These are phyloP conservation scores for Antedon mediterranea DNA, from an alignment of 53 echinoderm and acorn worm genomes.

Conservation along the genomic window DNA sequence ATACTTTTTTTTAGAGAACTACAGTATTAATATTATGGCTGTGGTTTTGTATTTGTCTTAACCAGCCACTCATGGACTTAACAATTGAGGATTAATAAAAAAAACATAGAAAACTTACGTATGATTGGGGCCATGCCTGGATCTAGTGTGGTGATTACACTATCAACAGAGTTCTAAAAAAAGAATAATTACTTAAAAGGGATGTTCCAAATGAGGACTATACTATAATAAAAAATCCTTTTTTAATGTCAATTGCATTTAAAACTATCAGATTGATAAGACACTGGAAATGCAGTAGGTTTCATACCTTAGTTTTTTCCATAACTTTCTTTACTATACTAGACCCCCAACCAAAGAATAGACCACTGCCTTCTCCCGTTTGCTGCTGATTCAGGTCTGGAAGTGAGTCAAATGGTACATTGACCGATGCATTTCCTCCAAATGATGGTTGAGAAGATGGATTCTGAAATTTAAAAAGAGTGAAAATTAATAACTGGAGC, in stretches of 20 bases:
- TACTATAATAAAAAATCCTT: background rate
- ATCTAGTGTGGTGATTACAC: conserved; percentile 89
- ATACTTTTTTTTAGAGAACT: no score
- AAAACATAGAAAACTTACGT: no score
- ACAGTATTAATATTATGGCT: no score
- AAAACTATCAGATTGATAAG: background rate
- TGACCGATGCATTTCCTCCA: conserved; percentile 4
- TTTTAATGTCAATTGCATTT: background rate
- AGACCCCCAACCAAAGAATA: conserved; percentile 68
- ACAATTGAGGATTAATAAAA: no score
- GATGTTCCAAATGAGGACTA: background rate
- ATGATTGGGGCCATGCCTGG: conserved; percentile 99
- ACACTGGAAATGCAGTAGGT: background rate
- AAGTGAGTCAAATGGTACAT: conserved; percentile 8
- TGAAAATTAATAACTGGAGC: no score
- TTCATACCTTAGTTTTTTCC: conserved; percentile 83
- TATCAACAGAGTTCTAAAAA: conserved; percentile 66
- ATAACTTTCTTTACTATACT: conserved; percentile 73
- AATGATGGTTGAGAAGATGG: conserved; percentile 21
- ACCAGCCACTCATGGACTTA: no score
- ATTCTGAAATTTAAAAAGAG: background rate
- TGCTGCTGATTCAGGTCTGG: conserved; percentile 22
- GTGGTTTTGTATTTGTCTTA: no score
- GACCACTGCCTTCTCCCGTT: conserved; percentile 37
- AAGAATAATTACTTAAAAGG: no score